phyloP scores from a whole-genome alignment of 2,797 vertebrate genomes.

The Xiphorhynchus erythropygius region DNA sequence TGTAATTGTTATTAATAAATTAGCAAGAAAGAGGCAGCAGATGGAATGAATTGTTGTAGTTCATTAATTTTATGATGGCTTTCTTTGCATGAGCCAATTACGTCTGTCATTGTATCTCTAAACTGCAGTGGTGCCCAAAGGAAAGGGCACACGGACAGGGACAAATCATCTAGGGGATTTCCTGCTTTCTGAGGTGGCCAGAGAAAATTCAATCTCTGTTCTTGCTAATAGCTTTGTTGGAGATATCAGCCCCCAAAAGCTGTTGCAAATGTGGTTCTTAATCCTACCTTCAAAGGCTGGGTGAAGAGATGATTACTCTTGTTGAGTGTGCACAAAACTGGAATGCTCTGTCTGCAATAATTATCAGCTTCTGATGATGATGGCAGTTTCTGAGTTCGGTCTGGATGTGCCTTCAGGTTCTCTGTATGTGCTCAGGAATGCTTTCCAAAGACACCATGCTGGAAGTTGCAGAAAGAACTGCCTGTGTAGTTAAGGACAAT shows the following conservation, averaged over 20 bases:
- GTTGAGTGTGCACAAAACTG: neutral
- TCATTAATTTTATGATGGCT: conserved; percentile 76
- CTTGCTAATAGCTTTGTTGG: neutral
- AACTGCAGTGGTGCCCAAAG: conserved; percentile 59
- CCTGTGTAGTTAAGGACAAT: neutral
- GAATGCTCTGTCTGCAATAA: neutral
- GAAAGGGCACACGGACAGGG: conserved; percentile 40
- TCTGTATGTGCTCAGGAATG: neutral
- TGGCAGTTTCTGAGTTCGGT: neutral
- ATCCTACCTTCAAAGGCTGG: neutral
- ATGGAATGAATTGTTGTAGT: conserved; percentile 75
- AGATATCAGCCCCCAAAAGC: neutral
- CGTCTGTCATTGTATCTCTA: conserved; percentile 63
- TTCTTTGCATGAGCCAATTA: conserved; percentile 74
- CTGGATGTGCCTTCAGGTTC: neutral
- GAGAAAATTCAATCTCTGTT: neutral
- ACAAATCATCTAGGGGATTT: conserved; percentile 19
- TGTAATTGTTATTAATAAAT: conserved; percentile 82
- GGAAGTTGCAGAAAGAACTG: neutral
- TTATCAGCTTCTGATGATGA: neutral
- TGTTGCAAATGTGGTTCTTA: neutral
- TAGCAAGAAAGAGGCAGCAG: conserved; percentile 71
- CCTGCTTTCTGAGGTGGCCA: neutral
- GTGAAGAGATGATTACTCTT: neutral
- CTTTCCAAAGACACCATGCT: neutral